Conservation (phyloP, 2,888 invertebrate species). For the Cyaniris semiargus region DNA sequence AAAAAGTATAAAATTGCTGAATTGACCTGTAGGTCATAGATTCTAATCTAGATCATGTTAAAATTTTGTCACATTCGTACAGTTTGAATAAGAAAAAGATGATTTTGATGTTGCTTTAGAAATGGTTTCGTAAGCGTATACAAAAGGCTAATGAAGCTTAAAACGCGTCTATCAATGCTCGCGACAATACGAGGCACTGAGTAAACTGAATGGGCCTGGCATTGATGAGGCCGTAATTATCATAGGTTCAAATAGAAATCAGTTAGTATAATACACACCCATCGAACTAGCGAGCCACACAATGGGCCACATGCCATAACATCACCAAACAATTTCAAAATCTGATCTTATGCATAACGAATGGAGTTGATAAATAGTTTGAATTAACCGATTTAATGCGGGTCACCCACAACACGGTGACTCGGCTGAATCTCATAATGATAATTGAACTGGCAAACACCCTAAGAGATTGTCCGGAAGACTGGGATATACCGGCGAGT, state of each 20-base stretch:
- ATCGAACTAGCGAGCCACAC: conserved; percentile 72
- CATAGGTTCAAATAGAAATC: conserved; percentile 69
- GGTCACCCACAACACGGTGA: conserved; percentile 78
- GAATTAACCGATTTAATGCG: conserved; percentile 81
- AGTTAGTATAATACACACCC: conserved; percentile 76
- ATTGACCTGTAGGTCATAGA: no score
- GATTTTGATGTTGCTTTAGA: neutral
- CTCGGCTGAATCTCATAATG: conserved; percentile 73
- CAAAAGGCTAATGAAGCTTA: conserved; percentile 6
- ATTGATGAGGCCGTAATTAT: conserved; percentile 41
- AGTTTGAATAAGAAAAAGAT: neutral
- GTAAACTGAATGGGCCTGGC: neutral
- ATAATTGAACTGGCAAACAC: conserved; percentile 81
- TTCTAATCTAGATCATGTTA: neutral
- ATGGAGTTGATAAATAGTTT: conserved; percentile 79
- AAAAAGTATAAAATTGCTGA: neutral
- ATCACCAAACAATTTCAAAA: conserved; percentile 78
- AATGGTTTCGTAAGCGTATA: neutral
- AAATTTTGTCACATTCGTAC: neutral
- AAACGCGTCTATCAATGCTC: neutral
- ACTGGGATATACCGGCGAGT: neutral
- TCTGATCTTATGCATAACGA: conserved; percentile 79
- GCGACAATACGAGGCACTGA: neutral
- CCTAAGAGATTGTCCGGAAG: conserved; percentile 38
- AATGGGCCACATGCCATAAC: conserved; percentile 71